A percentile compares a stretch with the other conserved stretches of the same genome.
These are phyloP conservation scores for Petroica traversi DNA, from an alignment of 2,113 vertebrate species.

Conservation along the genomic window DNA sequence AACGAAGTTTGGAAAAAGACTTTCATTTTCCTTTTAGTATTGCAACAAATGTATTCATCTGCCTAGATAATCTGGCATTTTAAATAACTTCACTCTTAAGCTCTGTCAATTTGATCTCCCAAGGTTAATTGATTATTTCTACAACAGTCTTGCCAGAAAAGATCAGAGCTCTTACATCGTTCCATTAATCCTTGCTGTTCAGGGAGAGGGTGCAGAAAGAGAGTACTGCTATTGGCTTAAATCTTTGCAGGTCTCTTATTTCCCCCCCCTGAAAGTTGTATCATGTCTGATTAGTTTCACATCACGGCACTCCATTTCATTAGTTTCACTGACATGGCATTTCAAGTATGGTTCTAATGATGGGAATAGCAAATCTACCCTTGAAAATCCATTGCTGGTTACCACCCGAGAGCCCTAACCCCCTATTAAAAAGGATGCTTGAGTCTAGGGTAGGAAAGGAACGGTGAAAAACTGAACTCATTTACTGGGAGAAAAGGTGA, in stretches of 20 bases:
- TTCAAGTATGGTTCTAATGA: conserved; percentile 13
- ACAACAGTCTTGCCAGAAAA: conserved; percentile 71
- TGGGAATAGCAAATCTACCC: neutral
- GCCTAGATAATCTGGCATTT: conserved; percentile 72
- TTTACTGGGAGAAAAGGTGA: neutral
- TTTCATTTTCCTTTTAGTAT: conserved; percentile 60
- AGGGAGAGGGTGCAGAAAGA: conserved; percentile 45
- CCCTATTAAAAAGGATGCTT: neutral
- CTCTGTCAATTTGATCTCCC: conserved; percentile 74
- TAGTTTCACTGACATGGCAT: conserved; percentile 28
- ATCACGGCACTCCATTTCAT: conserved; percentile 4
- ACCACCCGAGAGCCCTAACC: neutral
- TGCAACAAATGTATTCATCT: conserved; percentile 63
- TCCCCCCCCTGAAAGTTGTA: neutral
- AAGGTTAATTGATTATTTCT: conserved; percentile 82
- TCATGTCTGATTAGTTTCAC: conserved; percentile 48
- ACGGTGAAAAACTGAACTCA: neutral
- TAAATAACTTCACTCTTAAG: conserved; percentile 74
- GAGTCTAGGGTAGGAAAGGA: neutral
- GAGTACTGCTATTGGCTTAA: conserved; percentile 20
- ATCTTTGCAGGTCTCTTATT: conserved; percentile 1
- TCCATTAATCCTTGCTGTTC: conserved; percentile 72
- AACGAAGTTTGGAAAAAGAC: conserved; percentile 65
- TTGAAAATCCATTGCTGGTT: neutral
- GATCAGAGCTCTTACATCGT: conserved; percentile 71